Evolutionary conservation across 2,888 invertebrate genomes (phyloP), one percentile per base, ranked within the genome.

Genomic region (Drosophila flavopinicola): DNA sequence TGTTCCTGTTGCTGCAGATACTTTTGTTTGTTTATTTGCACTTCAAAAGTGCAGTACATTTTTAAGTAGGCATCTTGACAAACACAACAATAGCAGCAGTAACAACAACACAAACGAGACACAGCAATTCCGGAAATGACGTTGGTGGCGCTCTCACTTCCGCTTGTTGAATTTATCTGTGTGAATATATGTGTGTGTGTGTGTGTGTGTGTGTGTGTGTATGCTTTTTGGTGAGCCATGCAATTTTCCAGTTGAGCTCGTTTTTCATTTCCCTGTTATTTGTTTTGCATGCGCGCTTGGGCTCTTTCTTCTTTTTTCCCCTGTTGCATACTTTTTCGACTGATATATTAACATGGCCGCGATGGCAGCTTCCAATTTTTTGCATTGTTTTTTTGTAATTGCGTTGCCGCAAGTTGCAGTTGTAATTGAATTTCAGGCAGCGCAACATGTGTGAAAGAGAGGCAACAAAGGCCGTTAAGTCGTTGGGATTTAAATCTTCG

Each of bases 261-360:
- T 82, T 85, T 83, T 85, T 85, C 87, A 87, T 87, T 83, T 87
- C 85, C 75, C 58, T 85, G 56, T 82, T 83, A 85, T 83, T 87
- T 83, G 87, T 71, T 87, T 83, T 87, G 64, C 73, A 82, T 84
- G 51, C 61, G 17, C 51, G 33, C 6, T 60, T 29, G 13, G 11
- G 1, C 10, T 30, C 20, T 33, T 30, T 1, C 7, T 30, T 20
- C 33, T 30, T 33, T 63, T 44, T 61, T 39, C 38, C 41, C 59
- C 60, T 66, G 48, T 58, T 72, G 61, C 61, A 64, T 64, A 54
- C 53, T 69, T 64, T 68, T 63, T 60, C 33, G 45, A 30, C 69
- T 72, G 70, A 76, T 85, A 66, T 72, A 79, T 84, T 79, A 83
- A 85, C 79, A 77, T 61, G 59, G 64, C 53, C 61, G 39, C 53